Evolutionary conservation across 2,888 invertebrate genomes (phyloP), one percentile per base, ranked within the genome.

Genomic region (Sminthurides aquaticus): DNA sequence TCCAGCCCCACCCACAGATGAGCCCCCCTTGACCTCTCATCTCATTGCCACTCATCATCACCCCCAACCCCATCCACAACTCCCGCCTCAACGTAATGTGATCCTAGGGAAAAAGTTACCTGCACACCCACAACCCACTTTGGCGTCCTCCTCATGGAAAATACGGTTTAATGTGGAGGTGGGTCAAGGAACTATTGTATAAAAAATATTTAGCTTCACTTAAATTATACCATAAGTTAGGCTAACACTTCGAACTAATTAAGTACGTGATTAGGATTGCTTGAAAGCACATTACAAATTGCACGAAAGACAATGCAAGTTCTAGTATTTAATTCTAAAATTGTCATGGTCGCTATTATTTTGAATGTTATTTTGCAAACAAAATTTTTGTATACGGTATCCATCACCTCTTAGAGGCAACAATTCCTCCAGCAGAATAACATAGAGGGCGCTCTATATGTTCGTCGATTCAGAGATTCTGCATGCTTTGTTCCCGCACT

Each of bases 121-220:
- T 43, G 18, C 57, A 1, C 62, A 62, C 29, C 62, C 61, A 5
- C 62, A 62, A 27, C 66, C 66, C 25, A 62, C 63, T 20, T 56
- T 68, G n/a, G 66, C 60, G 24, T 71, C 71, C 34, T 70, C 73
- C 18, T 64, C 73, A 25, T 74, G 73, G 73, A 72, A 68, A 68
- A 74, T 74, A 59, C 66, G 73, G 59, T 74, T 74, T 68, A 74
- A 74, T 62, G 68, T 74, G 62, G 73, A 74, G 73, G 73, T 74
- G 62, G 73, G 73, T 70, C 71, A 70, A 62, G 73, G 73, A 25
- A 74, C 73, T 43, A 66, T 69, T 55, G 73, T 72, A 26, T 73
- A 66, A 67, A 18, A 25, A 3, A 3, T n/a, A n/a, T n/a, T n/a
- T n/a, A n/a, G n/a, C n/a, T n/a, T n/a, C n/a, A n/a, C n/a, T n/a